phyloP scores from a whole-genome alignment of 2,888 invertebrate species.

The Dioctria linearis region DNA sequence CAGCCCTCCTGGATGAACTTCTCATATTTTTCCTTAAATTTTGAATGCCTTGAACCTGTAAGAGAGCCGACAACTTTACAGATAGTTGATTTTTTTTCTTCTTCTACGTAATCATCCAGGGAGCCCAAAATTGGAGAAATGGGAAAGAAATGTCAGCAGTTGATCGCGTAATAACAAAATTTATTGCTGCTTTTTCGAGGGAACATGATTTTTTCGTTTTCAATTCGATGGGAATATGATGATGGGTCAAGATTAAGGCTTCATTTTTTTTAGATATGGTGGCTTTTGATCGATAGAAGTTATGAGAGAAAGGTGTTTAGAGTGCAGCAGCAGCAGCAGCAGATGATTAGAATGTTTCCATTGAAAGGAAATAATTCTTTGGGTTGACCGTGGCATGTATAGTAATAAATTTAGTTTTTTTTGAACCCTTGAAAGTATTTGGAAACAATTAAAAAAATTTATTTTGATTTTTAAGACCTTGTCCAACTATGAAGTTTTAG shows the following conservation, averaged over 20 bases:
- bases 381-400: too few relatives aligned
- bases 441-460: too few relatives aligned
- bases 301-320: conserved; percentile 8
- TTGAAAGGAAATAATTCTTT: too few relatives aligned
- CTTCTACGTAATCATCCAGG: background rate
- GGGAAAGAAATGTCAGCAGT: conserved; percentile 7
- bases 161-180: conserved; percentile 25
- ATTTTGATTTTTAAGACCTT: too few relatives aligned
- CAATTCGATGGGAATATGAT: conserved; percentile 30
- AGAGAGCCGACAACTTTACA: conserved; percentile 17
- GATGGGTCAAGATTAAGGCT: conserved; percentile 37
- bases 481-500: too few relatives aligned
- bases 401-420: too few relatives aligned
- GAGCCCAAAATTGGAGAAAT: conserved; percentile 35
- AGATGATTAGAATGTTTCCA: too few relatives aligned
- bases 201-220: conserved; percentile 18
- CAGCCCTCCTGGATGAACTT: conserved; percentile 8
- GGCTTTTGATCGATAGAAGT: conserved; percentile 39
- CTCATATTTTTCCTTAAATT: background rate
- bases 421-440: too few relatives aligned
- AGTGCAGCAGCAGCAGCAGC: too few relatives aligned
- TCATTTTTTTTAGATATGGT: background rate
- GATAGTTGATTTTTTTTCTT: background rate
- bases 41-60: background rate
- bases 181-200: conserved; percentile 26